A percentile compares a stretch with the other conserved stretches of the same genome.
Evolutionary conservation across 2,888 invertebrate species (phyloP).

Genomic region (Mayetiola destructor): DNA sequence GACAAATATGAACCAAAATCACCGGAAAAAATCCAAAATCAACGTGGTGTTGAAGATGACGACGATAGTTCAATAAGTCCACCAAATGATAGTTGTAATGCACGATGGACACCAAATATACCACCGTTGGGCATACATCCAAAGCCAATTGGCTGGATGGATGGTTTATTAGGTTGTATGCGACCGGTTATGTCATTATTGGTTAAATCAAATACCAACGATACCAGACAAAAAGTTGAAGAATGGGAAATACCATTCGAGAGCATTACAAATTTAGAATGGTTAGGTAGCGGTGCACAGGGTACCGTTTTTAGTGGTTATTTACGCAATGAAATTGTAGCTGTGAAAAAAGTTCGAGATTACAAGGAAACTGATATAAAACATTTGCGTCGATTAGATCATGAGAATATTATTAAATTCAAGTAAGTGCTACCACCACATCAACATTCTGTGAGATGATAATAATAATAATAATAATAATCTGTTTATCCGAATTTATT

Average conservation of each 20-base stretch:
- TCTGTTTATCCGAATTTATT: neutral
- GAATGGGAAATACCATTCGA: slow-evolving; percentile 95
- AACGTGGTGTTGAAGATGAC: too few relatives aligned
- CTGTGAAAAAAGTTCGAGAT: slow-evolving; percentile 91
- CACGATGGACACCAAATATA: slow-evolving; percentile 38
- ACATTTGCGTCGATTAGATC: slow-evolving; percentile 80
- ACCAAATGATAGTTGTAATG: slow-evolving; percentile 31
- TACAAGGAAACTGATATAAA: slow-evolving; percentile 84
- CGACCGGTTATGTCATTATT: slow-evolving; percentile 70
- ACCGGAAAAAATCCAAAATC: too few relatives aligned
- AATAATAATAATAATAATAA: neutral
- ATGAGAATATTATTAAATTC: slow-evolving; percentile 81
- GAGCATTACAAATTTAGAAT: slow-evolving; percentile 69
- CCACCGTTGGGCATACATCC: slow-evolving; percentile 32
- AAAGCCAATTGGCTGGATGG: slow-evolving; percentile 56
- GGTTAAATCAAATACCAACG: slow-evolving; percentile 57
- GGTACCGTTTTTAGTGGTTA: slow-evolving; percentile 87
- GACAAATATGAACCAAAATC: too few relatives aligned
- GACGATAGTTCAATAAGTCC: slow-evolving; percentile 33
- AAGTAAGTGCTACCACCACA: slow-evolving; percentile 25
- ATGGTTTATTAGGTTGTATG: slow-evolving; percentile 76
- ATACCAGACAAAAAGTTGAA: slow-evolving; percentile 50
- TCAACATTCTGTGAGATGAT: slow-evolving; percentile 4
- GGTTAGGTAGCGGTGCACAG: slow-evolving; percentile 91
- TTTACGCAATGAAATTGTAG: slow-evolving; percentile 69